These are phyloP conservation scores for Aporrectodea caliginosa DNA, from an alignment of 1,140 invertebrate genomes.

Conservation along the genomic window DNA sequence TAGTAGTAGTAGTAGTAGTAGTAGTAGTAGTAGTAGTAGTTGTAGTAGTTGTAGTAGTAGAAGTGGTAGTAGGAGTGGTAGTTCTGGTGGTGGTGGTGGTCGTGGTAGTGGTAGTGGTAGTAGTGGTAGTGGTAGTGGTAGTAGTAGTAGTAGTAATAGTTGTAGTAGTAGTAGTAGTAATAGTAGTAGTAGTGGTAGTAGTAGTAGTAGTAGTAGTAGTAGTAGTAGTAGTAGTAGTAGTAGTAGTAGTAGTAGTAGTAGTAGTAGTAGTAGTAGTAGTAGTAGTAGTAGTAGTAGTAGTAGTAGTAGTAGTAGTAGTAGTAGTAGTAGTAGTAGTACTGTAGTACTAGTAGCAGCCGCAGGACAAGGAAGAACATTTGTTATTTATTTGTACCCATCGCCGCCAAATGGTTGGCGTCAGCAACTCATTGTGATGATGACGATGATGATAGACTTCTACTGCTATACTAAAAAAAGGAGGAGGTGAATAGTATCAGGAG, in stretches of 20 bases:
- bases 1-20: slow-evolving; percentile 14
- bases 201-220: slow-evolving; percentile 2
- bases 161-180: not conserved
- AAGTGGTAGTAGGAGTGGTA: slow-evolving; percentile 10
- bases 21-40: slow-evolving; percentile 13
- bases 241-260: slow-evolving; percentile 3
- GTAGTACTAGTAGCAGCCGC: no score
- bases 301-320: no score
- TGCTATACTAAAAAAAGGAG: no score
- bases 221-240: slow-evolving; percentile 2
- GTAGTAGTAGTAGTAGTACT: no score
- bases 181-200: not conserved
- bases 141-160: slow-evolving; percentile 17
- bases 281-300: not conserved
- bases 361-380: no score
- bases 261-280: not conserved
- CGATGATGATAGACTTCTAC: no score
- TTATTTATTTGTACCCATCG: no score
- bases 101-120: slow-evolving; percentile 11
- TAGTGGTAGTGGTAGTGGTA: slow-evolving; percentile 14
- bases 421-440: no score
- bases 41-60: slow-evolving; percentile 11
- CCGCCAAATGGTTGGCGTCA: no score
- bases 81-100: not conserved
- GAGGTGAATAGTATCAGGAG: no score